phyloP scores from a whole-genome alignment of 2,888 invertebrate genomes.

The Machimus atricapillus region DNA sequence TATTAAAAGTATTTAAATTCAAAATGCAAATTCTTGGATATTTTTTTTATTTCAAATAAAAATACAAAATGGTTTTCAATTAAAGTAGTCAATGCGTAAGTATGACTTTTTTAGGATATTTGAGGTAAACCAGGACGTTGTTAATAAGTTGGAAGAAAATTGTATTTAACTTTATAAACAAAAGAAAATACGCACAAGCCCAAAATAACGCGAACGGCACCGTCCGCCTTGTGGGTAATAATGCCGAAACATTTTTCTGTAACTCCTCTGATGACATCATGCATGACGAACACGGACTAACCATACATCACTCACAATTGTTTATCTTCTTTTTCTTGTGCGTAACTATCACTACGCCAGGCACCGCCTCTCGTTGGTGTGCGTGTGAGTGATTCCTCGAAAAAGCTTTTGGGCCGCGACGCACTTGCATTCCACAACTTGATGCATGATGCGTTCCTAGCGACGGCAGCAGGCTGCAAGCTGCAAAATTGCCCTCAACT shows the following conservation, averaged over 20 bases:
- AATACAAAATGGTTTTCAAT: too few relatives aligned
- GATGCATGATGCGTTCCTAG: background rate
- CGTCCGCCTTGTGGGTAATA: background rate
- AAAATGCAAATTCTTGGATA: too few relatives aligned
- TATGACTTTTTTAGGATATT: too few relatives aligned
- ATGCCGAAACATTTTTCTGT: background rate
- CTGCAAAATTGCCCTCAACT: background rate
- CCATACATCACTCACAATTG: background rate
- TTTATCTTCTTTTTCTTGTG: background rate
- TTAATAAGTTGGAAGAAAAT: too few relatives aligned
- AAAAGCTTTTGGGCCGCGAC: background rate
- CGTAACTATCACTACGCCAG: background rate
- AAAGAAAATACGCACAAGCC: background rate
- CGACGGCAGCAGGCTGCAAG: background rate
- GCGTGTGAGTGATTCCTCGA: background rate
- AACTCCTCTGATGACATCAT: constrained; percentile 12
- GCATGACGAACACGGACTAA: background rate
- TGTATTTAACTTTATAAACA: background rate
- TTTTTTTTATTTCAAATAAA: too few relatives aligned
- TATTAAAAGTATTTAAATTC: too few relatives aligned
- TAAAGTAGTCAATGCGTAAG: too few relatives aligned
- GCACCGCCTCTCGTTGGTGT: background rate
- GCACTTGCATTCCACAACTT: background rate
- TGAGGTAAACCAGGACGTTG: too few relatives aligned
- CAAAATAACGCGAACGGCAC: background rate